Evolutionary conservation across 2,113 vertebrate genomes (phyloP).

Genomic region (Chroicocephalus ridibundus): DNA sequence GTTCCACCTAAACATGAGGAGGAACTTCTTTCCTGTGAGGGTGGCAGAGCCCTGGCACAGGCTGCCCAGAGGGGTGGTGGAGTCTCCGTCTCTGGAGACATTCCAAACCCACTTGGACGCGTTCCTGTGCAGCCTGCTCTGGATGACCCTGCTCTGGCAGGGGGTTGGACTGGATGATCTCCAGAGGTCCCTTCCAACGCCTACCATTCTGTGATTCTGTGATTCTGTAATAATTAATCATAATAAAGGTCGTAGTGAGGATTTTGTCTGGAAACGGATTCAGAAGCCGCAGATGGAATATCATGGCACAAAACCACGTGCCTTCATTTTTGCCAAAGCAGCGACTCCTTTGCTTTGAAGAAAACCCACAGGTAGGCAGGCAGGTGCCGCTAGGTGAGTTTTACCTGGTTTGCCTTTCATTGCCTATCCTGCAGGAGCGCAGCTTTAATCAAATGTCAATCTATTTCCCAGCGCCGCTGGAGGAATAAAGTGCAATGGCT

Average conservation of each 20-base stretch:
- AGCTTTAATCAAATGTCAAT: neutral
- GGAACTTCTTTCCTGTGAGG: too few species aligned
- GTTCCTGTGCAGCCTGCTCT: too few species aligned
- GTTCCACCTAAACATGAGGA: too few species aligned
- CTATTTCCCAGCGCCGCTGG: neutral
- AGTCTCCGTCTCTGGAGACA: too few species aligned
- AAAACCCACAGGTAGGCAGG: neutral
- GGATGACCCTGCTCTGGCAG: too few species aligned
- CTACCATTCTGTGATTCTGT: too few species aligned
- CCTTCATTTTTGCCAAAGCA: neutral
- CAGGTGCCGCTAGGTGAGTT: neutral
- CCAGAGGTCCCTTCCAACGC: too few species aligned
- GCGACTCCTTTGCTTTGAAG: accelerated
- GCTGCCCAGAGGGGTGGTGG: too few species aligned
- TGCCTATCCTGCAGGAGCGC: neutral
- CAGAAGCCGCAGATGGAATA: neutral
- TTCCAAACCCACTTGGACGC: too few species aligned
- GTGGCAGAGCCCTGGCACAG: too few species aligned
- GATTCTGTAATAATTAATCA: neutral
- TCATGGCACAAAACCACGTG: neutral
- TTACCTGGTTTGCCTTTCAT: neutral
- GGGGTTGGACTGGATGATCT: too few species aligned
- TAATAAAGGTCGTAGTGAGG: neutral
- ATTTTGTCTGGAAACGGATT: neutral
- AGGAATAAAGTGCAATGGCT: neutral